Conservation (phyloP, 2,113 vertebrate species). For the Myotis davidii region DNA sequence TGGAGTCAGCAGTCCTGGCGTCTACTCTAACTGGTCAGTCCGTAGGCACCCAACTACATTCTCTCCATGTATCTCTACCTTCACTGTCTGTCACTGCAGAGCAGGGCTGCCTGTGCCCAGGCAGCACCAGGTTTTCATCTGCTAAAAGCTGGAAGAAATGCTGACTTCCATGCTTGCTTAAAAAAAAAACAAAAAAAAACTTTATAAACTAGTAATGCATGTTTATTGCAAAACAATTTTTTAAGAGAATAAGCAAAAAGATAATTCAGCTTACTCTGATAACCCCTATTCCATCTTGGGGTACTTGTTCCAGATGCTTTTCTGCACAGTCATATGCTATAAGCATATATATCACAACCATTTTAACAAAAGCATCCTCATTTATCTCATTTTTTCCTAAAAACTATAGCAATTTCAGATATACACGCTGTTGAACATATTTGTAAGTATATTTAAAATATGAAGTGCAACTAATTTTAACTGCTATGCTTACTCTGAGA, state of each 20-base stretch:
- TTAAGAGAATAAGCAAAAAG: background rate
- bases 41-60: background rate
- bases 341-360: background rate
- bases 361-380: background rate
- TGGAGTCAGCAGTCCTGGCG: background rate
- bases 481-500: background rate
- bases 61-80: background rate
- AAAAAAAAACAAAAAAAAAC: background rate
- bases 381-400: background rate
- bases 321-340: background rate
- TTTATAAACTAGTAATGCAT: background rate
- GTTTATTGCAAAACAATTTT: background rate
- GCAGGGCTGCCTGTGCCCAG: background rate
- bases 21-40: no score
- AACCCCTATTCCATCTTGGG: background rate
- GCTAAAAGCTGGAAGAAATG: background rate
- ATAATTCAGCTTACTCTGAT: background rate
- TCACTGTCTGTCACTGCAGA: background rate
- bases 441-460: background rate
- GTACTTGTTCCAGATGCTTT: background rate
- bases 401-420: background rate
- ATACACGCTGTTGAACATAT: background rate
- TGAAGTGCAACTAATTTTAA: background rate
- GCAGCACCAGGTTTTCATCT: background rate
- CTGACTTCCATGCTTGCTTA: background rate